Conservation (phyloP, 1,140 invertebrate genomes). For the Bilobella aurantiaca region DNA sequence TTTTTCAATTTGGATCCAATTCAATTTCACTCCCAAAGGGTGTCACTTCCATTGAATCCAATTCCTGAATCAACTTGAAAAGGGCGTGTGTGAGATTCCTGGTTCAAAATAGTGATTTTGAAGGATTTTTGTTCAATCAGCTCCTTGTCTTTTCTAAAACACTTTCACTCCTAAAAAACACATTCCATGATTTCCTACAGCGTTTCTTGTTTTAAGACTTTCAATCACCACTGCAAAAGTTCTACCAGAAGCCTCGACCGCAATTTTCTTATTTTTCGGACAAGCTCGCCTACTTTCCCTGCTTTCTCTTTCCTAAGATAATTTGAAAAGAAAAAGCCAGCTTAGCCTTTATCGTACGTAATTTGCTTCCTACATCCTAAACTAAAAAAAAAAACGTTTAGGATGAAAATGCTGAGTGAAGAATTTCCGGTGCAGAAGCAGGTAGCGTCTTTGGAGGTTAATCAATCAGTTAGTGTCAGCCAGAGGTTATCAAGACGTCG, state of each 20-base stretch:
- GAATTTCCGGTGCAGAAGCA: not conserved
- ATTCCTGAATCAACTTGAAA: conserved; percentile 2
- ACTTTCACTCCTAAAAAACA: not conserved
- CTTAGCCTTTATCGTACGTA: no score
- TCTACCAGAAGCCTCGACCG: no score
- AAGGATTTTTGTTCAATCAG: not conserved
- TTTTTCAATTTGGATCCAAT: not conserved
- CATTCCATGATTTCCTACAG: not conserved
- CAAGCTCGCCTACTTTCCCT: no score
- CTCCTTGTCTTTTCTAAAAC: no score
- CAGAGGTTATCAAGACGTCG: not conserved
- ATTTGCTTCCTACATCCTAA: not conserved
- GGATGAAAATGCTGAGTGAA: not conserved
- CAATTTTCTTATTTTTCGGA: no score
- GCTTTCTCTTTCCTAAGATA: not conserved
- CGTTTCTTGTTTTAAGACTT: no score
- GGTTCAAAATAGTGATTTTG: not conserved
- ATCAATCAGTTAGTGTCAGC: conserved; percentile 6
- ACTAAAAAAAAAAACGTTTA: not conserved
- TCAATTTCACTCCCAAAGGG: not conserved
- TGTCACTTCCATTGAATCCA: not conserved
- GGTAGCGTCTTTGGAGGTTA: not conserved
- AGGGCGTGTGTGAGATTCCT: not conserved
- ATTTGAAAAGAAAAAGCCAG: not conserved
- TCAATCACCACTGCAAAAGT: no score